phyloP scores from a whole-genome alignment of 2,797 vertebrate genomes.

The Siniperca undulata region DNA sequence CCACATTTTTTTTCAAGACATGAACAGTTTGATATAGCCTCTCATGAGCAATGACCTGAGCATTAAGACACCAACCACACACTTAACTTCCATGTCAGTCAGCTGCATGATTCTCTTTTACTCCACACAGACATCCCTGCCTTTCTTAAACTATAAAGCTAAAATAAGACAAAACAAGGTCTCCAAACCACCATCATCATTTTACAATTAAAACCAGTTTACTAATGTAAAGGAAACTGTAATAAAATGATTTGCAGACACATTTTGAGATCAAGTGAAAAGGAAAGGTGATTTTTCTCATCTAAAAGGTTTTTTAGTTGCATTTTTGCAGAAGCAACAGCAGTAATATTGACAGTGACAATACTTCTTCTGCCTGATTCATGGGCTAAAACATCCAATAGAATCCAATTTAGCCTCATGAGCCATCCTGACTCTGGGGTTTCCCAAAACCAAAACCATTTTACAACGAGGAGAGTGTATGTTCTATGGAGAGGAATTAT shows the following conservation, averaged over 20 bases:
- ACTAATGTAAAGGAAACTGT: too few relatives aligned
- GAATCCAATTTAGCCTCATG: constrained; percentile 16
- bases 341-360: constrained; percentile 59
- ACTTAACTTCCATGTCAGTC: not conserved
- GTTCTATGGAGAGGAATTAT: not conserved
- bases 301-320: not conserved
- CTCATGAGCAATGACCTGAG: not conserved
- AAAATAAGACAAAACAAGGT: not conserved
- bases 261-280: not conserved
- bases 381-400: constrained; percentile 17
- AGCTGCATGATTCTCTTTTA: not conserved
- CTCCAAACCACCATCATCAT: not conserved
- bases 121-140: not conserved
- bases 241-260: not conserved
- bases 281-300: not conserved
- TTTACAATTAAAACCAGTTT: not conserved
- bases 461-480: not conserved
- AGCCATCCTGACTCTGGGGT: constrained; percentile 30
- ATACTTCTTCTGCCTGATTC: constrained; percentile 51
- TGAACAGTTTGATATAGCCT: not conserved
- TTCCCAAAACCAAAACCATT: constrained; percentile 29
- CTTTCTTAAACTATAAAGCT: not conserved
- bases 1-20: not conserved
- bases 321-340: not conserved
- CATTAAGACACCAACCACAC: not conserved